Conservation (phyloP, 2,797 vertebrate genomes). For the Hafferia zeledoni region DNA sequence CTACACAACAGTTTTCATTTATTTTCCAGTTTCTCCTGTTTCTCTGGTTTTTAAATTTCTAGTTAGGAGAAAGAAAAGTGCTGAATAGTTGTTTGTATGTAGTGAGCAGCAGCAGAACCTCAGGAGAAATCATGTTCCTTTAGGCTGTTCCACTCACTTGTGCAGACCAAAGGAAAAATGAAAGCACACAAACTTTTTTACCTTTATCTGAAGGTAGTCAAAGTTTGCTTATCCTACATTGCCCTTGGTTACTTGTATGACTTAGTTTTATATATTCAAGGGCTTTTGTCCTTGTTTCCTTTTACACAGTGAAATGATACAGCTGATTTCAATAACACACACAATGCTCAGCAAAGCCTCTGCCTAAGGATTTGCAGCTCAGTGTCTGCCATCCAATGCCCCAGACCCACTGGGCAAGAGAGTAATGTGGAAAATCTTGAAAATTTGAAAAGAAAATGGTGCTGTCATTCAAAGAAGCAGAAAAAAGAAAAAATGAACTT, state of each 20-base stretch:
- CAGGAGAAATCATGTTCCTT: slow-evolving; percentile 29
- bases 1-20: background rate
- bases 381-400: background rate
- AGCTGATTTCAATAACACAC: background rate
- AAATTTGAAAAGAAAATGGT: background rate
- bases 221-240: slow-evolving; percentile 25
- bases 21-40: slow-evolving; percentile 8
- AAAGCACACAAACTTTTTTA: slow-evolving; percentile 16
- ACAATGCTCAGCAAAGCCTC: background rate
- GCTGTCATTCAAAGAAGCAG: background rate
- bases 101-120: slow-evolving; percentile 13
- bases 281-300: background rate
- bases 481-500: background rate
- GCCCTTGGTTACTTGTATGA: slow-evolving; percentile 31
- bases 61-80: background rate
- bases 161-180: slow-evolving; percentile 38
- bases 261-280: slow-evolving; percentile 11
- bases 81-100: slow-evolving; percentile 26
- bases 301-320: background rate
- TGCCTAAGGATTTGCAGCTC: background rate
- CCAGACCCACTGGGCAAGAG: background rate
- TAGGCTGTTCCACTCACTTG: slow-evolving; percentile 15
- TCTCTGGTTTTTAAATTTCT: background rate
- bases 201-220: background rate
- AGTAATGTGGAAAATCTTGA: background rate